phyloP scores from a whole-genome alignment of 2,888 invertebrate species.

The Cataglyphis albicans region DNA sequence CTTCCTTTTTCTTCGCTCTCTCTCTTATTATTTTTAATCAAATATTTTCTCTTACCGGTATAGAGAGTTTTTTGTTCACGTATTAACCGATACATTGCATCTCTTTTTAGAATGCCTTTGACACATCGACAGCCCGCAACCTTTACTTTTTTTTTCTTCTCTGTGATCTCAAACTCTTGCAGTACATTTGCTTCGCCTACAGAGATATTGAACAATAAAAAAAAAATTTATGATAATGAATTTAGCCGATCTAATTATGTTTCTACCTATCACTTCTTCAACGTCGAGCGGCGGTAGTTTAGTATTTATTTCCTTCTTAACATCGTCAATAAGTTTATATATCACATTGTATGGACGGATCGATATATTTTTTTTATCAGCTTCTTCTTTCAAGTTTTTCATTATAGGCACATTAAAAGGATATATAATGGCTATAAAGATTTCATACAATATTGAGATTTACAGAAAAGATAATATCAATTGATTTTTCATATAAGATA shows the following conservation, averaged over 20 bases:
- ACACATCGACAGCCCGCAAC: conserved; percentile 96
- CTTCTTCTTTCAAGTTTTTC: conserved; percentile 86
- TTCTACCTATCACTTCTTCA: conserved; percentile 91
- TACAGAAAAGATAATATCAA: background rate
- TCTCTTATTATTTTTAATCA: background rate
- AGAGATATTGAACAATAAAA: background rate
- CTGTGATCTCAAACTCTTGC: conserved; percentile 93
- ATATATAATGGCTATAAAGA: conserved; percentile 91
- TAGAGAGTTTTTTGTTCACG: conserved; percentile 89
- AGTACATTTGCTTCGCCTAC: conserved; percentile 94
- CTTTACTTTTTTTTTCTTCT: conserved; percentile 92
- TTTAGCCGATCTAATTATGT: background rate
- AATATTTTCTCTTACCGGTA: conserved; percentile 88
- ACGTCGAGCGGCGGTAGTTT: conserved; percentile 91
- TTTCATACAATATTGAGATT: background rate
- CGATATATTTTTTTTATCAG: conserved; percentile 87
- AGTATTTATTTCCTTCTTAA: conserved; percentile 92
- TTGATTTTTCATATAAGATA: background rate
- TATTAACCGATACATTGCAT: conserved; percentile 89
- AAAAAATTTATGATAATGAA: conserved; percentile 10
- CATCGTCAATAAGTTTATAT: conserved; percentile 96
- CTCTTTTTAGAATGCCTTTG: conserved; percentile 91
- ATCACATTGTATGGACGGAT: conserved; percentile 95
- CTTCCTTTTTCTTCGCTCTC: background rate
- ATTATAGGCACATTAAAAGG: conserved; percentile 93